phyloP scores from a whole-genome alignment of 92 coral and sea anemone genomes.

The Micromussa lordhowensis region DNA sequence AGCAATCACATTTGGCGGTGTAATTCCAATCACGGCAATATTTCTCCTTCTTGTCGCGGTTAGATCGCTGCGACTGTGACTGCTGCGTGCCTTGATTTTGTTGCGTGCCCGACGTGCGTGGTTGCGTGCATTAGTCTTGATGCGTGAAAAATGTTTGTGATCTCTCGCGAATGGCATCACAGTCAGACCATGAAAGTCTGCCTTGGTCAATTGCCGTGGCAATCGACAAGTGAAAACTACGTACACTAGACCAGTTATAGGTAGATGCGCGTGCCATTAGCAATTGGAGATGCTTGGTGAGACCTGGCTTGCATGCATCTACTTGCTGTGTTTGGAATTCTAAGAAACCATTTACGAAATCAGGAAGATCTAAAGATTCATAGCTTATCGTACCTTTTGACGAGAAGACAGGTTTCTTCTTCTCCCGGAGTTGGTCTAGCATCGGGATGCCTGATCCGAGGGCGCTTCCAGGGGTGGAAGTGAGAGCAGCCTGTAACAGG shows the following conservation, averaged over 20 bases:
- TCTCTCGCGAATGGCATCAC: slow-evolving; percentile 41
- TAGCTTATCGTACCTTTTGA: too few species aligned
- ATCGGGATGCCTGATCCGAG: too few species aligned
- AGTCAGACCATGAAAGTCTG: slow-evolving; percentile 43
- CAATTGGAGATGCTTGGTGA: slow-evolving; percentile 44
- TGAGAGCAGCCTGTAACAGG: too few species aligned
- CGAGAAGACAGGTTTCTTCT: too few species aligned
- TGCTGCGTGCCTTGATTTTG: not conserved
- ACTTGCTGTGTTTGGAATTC: not conserved
- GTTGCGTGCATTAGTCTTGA: slow-evolving; percentile 45
- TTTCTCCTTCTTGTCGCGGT: slow-evolving; percentile 24
- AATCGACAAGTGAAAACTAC: slow-evolving; percentile 49
- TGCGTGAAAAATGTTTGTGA: slow-evolving; percentile 64
- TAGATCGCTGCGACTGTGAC: not conserved
- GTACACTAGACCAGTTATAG: slow-evolving; percentile 50
- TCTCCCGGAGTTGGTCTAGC: too few species aligned
- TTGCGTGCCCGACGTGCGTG: slow-evolving; percentile 23
- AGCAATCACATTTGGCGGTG: slow-evolving; percentile 49
- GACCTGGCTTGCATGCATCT: slow-evolving; percentile 16
- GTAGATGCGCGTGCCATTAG: slow-evolving; percentile 52
- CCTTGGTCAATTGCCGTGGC: slow-evolving; percentile 52
- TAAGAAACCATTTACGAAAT: too few species aligned
- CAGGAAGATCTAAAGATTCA: too few species aligned
- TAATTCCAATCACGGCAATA: slow-evolving; percentile 63
- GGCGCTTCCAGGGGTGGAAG: too few species aligned